phyloP scores from a whole-genome alignment of 2,888 invertebrate species.

The Orthosia cruda region DNA sequence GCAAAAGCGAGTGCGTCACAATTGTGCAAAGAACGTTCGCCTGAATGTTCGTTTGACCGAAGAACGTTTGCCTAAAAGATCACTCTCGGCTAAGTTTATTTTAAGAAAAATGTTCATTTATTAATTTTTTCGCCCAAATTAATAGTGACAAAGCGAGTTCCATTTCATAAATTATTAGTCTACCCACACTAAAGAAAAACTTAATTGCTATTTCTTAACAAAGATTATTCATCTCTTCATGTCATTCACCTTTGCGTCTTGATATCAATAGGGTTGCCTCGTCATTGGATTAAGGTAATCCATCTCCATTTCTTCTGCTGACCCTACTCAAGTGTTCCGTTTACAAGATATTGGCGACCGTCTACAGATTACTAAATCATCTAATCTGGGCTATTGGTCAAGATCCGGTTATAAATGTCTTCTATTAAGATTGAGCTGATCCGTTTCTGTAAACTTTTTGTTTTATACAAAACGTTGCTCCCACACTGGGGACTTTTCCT shows the following conservation, averaged over 20 bases:
- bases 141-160: not conserved
- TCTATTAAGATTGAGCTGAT: not conserved
- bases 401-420: not conserved
- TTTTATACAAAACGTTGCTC: too few relatives aligned
- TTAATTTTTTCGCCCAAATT: not conserved
- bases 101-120: not conserved
- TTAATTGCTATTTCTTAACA: not conserved
- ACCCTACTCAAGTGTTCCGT: conserved; percentile 42
- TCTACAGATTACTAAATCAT: not conserved
- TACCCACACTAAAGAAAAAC: not conserved
- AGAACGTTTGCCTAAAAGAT: too few relatives aligned
- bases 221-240: conserved; percentile 1
- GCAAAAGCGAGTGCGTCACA: not conserved
- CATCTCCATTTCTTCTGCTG: conserved; percentile 24
- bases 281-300: conserved; percentile 29
- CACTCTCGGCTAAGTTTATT: too few relatives aligned
- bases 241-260: conserved; percentile 22
- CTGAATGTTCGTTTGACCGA: too few relatives aligned
- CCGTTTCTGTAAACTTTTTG: not conserved
- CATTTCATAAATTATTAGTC: not conserved
- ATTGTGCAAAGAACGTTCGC: too few relatives aligned
- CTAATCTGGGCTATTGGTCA: conserved; percentile 7
- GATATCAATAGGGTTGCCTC: conserved; percentile 11
- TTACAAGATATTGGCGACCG: conserved; percentile 15
- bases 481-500: too few relatives aligned